Evolutionary conservation across 2,113 vertebrate genomes (phyloP), one percentile per base, ranked within the genome.

Genomic region (Ceyx melanurus): DNA sequence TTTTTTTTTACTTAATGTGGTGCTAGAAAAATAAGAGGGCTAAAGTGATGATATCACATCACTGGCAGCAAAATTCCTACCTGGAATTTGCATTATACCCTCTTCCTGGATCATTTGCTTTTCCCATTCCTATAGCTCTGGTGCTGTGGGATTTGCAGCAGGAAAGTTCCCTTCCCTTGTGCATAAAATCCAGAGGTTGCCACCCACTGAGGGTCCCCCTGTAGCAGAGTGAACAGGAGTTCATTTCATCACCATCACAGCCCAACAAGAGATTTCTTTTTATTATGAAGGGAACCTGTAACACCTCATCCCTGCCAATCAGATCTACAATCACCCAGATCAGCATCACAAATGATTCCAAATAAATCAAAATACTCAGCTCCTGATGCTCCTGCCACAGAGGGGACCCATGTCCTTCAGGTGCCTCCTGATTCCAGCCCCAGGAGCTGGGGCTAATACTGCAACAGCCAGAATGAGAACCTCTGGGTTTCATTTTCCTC

Each of bases 281-380:
- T 54, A 9, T 54, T 54, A 11, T 53, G 35, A 54, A 9, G 35
- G 5, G 10, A 65, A 23, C 51, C 8, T 14, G 35, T 10, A 40
- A 28, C 15, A 42, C 12, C 28, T 70, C 13, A 15, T 17, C 11
- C 19, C 37, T 45, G n/a, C 28, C 80, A 46, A 29, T 20, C 58
- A 2, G 0, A 0, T 31, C 60, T 25, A 53, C 7, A 43, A 40
- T 15, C 51, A 65, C 3, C 18, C 18, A 57, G 5, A 10, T 45
- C 18, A 51, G 16, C 5, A 11, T 4, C 53, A 43, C 17, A 68
- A 86, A 66, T 13, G 2, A 81, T 31, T 57, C 53, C 46, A 83
- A 73, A n/a, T 1, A 29, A 86, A 33, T 15, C 28, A 9, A 26
- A 62, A 42, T 58, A 42, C 22, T 62, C 50, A 45, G 15, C 25